phyloP scores from a whole-genome alignment of 2,888 invertebrate genomes.

The Amphipoea oculea region DNA sequence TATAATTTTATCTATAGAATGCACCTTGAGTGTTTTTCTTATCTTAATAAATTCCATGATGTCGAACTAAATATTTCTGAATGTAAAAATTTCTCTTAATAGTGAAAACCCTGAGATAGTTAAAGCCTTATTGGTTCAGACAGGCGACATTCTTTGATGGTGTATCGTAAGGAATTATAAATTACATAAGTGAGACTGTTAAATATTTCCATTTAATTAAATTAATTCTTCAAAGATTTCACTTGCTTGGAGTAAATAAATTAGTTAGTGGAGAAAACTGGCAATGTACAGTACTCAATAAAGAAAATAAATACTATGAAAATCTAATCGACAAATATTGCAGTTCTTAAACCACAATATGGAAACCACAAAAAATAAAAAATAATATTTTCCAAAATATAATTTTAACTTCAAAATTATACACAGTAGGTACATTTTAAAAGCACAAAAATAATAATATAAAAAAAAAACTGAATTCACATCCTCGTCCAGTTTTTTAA shows the following conservation, averaged over 20 bases:
- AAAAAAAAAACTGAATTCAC: conserved; percentile 34
- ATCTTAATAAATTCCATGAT: neutral
- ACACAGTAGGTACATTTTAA: neutral
- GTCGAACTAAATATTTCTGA: neutral
- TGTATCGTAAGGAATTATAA: conserved; percentile 20
- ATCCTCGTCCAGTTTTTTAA: conserved; percentile 49
- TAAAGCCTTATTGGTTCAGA: conserved; percentile 17
- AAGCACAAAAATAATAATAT: neutral
- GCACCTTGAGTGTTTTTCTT: neutral
- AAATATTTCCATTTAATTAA: conserved; percentile 30
- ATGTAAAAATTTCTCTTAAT: neutral
- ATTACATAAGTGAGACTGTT: conserved; percentile 28
- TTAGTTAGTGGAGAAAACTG: conserved; percentile 11
- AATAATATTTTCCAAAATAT: neutral
- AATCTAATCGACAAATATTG: neutral
- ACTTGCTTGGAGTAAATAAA: conserved; percentile 7
- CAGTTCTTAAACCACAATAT: neutral
- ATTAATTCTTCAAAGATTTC: conserved; percentile 23
- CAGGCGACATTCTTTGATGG: conserved; percentile 40
- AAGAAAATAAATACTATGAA: neutral
- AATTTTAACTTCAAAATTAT: neutral
- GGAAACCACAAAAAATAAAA: too few species aligned
- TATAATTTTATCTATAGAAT: neutral
- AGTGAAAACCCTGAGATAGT: conserved; percentile 28
- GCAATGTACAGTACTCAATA: too few species aligned